Conservation (phyloP, 2,797 vertebrate species). For the Channa striata region DNA sequence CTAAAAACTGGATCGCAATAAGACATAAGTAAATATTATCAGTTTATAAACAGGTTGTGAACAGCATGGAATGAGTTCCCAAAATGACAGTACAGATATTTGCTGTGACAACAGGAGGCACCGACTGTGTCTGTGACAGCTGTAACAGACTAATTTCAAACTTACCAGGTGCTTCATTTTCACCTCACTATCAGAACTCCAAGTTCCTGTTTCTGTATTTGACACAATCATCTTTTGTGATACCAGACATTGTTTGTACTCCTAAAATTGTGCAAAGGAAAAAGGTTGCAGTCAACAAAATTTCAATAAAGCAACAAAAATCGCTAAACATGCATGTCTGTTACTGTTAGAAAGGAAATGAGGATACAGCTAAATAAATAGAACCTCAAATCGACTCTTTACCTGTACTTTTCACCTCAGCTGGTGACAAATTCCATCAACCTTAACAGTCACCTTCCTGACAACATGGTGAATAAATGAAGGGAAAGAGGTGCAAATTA, state of each 20-base stretch:
- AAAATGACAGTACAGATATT: constrained; percentile 16
- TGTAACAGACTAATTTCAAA: constrained; percentile 20
- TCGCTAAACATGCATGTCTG: constrained; percentile 11
- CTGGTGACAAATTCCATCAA: constrained; percentile 4
- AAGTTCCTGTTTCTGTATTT: constrained; percentile 5
- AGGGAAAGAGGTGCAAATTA: neutral
- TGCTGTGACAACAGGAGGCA: neutral
- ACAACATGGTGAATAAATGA: constrained; percentile 8
- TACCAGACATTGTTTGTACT: neutral
- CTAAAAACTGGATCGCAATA: constrained; percentile 6
- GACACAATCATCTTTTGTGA: neutral
- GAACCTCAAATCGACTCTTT: neutral
- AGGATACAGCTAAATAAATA: neutral
- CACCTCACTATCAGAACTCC: constrained; percentile 8
- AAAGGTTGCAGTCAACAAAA: constrained; percentile 11
- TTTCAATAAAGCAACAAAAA: constrained; percentile 34
- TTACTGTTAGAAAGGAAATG: constrained; percentile 1
- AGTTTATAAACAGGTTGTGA: constrained; percentile 9
- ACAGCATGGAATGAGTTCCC: constrained; percentile 1
- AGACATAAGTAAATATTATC: constrained; percentile 17
- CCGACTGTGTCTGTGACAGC: constrained; percentile 14
- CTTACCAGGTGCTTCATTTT: neutral
- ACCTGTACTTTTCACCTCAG: neutral
- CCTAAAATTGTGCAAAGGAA: constrained; percentile 6
- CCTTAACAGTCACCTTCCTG: neutral